Conservation (phyloP, 1,140 invertebrate species). For the Drosophila sulfurigaster region DNA sequence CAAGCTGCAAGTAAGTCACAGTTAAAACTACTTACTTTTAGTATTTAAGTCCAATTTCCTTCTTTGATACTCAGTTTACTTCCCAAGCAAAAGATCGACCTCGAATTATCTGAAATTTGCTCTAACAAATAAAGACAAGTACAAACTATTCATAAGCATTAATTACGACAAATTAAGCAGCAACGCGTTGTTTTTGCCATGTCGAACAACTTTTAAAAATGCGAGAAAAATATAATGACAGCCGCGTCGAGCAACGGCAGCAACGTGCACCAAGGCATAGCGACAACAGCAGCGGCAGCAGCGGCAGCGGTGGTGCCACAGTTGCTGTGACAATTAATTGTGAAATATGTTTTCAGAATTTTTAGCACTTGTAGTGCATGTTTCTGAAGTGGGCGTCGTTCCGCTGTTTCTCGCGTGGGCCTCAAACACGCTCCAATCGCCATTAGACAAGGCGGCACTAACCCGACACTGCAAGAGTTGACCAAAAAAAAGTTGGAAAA, state of each 20-base stretch:
- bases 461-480: neutral
- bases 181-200: constrained; percentile 80
- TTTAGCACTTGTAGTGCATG: constrained; percentile 82
- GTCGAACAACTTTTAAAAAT: constrained; percentile 83
- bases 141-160: constrained; percentile 83
- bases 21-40: too few relatives aligned
- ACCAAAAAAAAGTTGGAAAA: constrained; percentile 10
- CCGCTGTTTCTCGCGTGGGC: constrained; percentile 30
- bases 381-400: constrained; percentile 66
- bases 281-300: constrained; percentile 15
- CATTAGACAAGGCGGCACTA: constrained; percentile 29
- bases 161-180: constrained; percentile 83
- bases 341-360: constrained; percentile 83
- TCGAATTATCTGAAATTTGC: constrained; percentile 40
- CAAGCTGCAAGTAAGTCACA: constrained; percentile 91
- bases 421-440: constrained; percentile 38
- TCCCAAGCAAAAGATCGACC: constrained; percentile 10
- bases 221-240: constrained; percentile 75
- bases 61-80: neutral
- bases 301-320: constrained; percentile 34
- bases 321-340: constrained; percentile 81
- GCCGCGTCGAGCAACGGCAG: constrained; percentile 6
- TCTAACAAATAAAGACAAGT: constrained; percentile 79
- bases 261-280: constrained; percentile 16
- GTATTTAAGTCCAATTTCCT: neutral